Percentiles rank a stretch among this genome's conserved stretches.
Conservation (phyloP, 2,113 vertebrate species). For the Speoplatyrhinus poulsoni region DNA sequence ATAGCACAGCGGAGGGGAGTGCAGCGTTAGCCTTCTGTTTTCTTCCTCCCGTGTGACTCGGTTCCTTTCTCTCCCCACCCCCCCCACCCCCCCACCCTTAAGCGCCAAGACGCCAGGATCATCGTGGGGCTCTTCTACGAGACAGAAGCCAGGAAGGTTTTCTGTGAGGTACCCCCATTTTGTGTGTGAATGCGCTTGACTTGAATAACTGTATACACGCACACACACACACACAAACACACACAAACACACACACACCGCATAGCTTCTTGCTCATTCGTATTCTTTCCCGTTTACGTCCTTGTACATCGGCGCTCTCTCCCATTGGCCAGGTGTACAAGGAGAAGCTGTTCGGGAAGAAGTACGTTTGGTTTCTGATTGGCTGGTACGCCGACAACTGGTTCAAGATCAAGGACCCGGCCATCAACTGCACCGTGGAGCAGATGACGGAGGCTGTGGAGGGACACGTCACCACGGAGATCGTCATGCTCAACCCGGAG, state of each 20-base stretch:
- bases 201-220: too few relatives aligned
- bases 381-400: conserved; percentile 98
- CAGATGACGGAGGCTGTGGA: conserved; percentile 95
- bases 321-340: conserved; percentile 85
- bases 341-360: conserved; percentile 95
- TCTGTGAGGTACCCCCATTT: conserved; percentile 84
- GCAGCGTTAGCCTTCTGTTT: conserved; percentile 1
- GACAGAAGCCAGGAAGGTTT: conserved; percentile 93
- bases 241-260: background rate
- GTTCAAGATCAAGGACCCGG: conserved; percentile 92
- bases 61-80: conserved; percentile 2
- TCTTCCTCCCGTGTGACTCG: conserved; percentile 6
- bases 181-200: background rate
- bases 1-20: conserved; percentile 23
- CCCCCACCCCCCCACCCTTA: too few relatives aligned
- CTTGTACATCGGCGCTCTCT: too few relatives aligned
- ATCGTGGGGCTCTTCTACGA: conserved; percentile 97
- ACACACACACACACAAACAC: background rate
- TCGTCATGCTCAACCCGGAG: conserved; percentile 95
- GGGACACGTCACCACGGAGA: conserved; percentile 95
- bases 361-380: conserved; percentile 95
- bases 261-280: background rate
- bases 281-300: background rate
- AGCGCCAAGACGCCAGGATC: conserved; percentile 94
- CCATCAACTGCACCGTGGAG: conserved; percentile 94